These are phyloP conservation scores for Muscicapa comitata DNA, from an alignment of 2,797 vertebrate species.

Conservation along the genomic window DNA sequence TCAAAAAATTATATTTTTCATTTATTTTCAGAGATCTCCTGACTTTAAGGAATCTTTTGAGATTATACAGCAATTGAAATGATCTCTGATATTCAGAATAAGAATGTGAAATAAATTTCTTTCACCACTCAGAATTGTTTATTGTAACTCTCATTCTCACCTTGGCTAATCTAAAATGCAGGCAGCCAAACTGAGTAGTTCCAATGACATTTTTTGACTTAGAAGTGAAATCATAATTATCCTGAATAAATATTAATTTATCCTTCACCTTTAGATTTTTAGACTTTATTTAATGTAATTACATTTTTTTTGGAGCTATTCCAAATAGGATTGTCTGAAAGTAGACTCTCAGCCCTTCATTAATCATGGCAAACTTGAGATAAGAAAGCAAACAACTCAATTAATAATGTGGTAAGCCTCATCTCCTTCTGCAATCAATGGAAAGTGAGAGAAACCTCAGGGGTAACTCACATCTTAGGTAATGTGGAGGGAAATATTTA, in stretches of 20 bases:
- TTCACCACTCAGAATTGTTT: neutral
- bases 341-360: neutral
- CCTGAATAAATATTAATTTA: neutral
- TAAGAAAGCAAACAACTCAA: neutral
- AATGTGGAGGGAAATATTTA: neutral
- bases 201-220: neutral
- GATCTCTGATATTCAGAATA: neutral
- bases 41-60: neutral
- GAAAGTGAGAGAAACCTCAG: neutral
- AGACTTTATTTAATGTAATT: neutral
- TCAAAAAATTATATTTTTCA: rapidly evolving
- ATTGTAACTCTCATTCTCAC: neutral
- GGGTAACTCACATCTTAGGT: neutral
- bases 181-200: neutral
- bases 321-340: neutral
- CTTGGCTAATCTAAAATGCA: neutral
- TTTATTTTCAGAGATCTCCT: neutral
- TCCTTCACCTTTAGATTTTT: neutral
- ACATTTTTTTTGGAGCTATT: neutral
- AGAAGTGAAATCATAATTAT: neutral
- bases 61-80: neutral
- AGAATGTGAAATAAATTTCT: neutral
- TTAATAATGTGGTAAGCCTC: neutral
- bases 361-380: neutral
- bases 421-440: neutral